These are phyloP conservation scores for Eulithis testata DNA, from an alignment of 2,888 invertebrate genomes.

Conservation along the genomic window DNA sequence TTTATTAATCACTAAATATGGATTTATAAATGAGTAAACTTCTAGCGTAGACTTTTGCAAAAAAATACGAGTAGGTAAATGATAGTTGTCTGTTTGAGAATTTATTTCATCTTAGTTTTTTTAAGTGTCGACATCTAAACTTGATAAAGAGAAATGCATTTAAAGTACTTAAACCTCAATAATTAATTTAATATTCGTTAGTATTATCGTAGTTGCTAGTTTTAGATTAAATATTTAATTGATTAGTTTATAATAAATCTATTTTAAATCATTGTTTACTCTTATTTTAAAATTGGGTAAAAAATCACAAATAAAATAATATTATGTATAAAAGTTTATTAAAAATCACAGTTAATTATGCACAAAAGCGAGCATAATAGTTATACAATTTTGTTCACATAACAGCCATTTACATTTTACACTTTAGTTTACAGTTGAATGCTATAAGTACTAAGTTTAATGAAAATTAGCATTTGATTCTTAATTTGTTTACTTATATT, in stretches of 20 bases:
- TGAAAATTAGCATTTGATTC: constrained; percentile 1
- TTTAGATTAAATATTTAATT: constrained; percentile 15
- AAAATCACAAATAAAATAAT: background rate
- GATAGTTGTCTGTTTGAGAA: background rate
- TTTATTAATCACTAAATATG: no score
- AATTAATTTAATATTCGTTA: constrained; percentile 3
- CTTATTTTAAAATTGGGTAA: background rate
- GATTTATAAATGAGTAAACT: no score
- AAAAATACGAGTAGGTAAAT: no score
- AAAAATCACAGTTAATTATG: constrained; percentile 34
- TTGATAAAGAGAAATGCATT: constrained; percentile 25
- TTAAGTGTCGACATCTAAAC: constrained; percentile 2
- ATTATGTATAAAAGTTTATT: constrained; percentile 23
- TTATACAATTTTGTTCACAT: constrained; percentile 5
- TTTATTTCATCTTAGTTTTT: background rate
- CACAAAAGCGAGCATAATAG: constrained; percentile 32
- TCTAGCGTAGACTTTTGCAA: no score
- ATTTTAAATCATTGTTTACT: background rate
- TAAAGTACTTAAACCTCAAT: constrained; percentile 14
- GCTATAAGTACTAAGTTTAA: background rate
- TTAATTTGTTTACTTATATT: background rate
- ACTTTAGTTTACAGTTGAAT: constrained; percentile 2
- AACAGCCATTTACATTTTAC: constrained; percentile 9
- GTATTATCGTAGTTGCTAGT: constrained; percentile 12
- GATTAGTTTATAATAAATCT: constrained; percentile 8